Base-by-base conservation (phyloP, 2,113 vertebrate genomes). In the Circaetus gallicus region DNA sequence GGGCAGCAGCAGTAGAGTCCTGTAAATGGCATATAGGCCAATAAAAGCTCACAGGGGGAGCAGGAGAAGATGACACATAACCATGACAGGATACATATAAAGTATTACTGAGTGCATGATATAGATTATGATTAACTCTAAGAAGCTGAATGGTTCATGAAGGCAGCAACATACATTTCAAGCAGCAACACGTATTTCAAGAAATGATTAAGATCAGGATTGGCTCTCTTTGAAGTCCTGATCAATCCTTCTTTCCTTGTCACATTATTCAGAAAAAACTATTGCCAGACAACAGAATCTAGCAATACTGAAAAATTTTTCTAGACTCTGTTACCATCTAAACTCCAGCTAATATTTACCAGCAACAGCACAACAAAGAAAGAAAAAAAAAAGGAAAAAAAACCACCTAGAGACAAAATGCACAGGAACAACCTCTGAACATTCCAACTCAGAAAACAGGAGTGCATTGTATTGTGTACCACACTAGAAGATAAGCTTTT, bases 361-460 rank as follows among this genome's bases (percentile, higher is more conserved):
- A 85, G 20, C 28, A 69, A 91, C 8, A 77, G 40, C 31, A 86
- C 24, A 70, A 70, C 18, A 59, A 85, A 40, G 8, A 2, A 76
- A 66, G 2, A 9, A 29, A 45, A 3, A 18, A 56, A 47, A 26
- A 40, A 40, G 10, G 26, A 9, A 10, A 53, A 53, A 29, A 53
- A 53, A 16, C 0, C 1, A 18, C 6, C 12, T 8, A 43, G 32
- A n/a, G n/a, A 86, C 40, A 83, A 73, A 73, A 70, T 0, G 0
- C 16, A 34, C 0, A 1, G 43, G 31, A 69, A 63, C 63, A 81
- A 73, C 25, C 19, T 66, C 58, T 43, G 53, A 70, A 81, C 8
- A 7, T 24, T 73, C 43, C 20, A 58, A 21, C 18, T 53, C 31
- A 73, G 50, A 66, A 67, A 59, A 49, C 16, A 77, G 31, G 6